phyloP scores from a whole-genome alignment of 2,113 vertebrate species.

The Ptilonorhynchus violaceus region DNA sequence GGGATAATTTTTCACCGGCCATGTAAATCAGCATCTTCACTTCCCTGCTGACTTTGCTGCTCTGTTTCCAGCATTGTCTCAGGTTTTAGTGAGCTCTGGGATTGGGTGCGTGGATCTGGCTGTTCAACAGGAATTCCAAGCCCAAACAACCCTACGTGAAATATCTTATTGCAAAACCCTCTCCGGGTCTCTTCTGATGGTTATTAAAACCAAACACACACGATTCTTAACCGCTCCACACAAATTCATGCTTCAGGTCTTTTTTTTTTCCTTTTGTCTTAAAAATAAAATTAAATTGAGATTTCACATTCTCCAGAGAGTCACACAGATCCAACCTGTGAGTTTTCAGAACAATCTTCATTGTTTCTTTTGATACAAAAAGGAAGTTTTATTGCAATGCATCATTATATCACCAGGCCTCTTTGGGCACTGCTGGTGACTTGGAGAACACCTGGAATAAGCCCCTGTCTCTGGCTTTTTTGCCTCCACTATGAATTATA shows the following conservation, averaged over 20 bases:
- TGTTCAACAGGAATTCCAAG: not conserved
- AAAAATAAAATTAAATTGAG: not conserved
- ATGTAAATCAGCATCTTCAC: not conserved
- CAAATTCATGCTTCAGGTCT: not conserved
- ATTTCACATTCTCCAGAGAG: not conserved
- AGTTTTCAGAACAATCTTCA: not conserved
- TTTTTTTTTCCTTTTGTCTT: not conserved
- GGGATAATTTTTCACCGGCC: not conserved
- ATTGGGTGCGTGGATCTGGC: not conserved
- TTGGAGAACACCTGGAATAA: not conserved
- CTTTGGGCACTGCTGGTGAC: not conserved
- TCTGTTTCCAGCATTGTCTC: not conserved
- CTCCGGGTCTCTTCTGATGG: not conserved
- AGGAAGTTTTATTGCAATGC: not conserved
- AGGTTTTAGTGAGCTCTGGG: not conserved
- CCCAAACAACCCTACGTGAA: not conserved
- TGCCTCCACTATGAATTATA: fast-evolving
- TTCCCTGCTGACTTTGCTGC: not conserved
- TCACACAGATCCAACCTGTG: not conserved
- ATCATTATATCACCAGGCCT: not conserved
- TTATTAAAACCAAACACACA: not conserved
- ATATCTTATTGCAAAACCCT: not conserved
- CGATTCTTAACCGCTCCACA: not conserved
- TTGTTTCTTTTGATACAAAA: not conserved
- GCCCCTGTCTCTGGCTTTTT: not conserved